Base-by-base conservation (phyloP, 2,113 vertebrate species). In the Fulica atra region DNA sequence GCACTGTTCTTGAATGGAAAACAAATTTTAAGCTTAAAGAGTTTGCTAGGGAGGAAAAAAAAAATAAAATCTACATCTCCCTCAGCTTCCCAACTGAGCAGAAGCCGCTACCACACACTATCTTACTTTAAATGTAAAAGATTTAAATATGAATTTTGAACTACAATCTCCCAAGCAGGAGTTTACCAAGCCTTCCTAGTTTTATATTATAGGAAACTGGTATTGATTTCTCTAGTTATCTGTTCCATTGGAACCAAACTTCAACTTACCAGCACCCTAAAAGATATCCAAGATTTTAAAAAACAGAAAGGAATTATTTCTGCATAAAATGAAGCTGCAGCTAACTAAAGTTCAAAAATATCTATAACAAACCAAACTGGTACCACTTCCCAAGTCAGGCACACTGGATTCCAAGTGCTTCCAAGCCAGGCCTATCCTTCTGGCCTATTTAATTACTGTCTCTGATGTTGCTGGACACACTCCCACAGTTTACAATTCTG, bases 321-420 rank as follows among this genome's bases (percentile, higher is more conserved):
- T 93, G 36, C 53, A 60, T 72, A 71, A 95, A 93, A 94, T 87
- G 4, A 63, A 46, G 74, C 35, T 44, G 33, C 28, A 94, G 28
- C 48, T 80, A 60, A 64, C 56, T 70, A 5, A 61, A 84, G 40
- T 50, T 83, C 59, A 66, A 78, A 86, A 44, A 25, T 16, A 33
- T 33, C 38, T 53, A 23, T 29, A 76, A 86, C 44, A 76, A 81
- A 65, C 11, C 23, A 60, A 31, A 53, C 25, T 28, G 36, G 29
- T 65, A 36, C 57, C 21, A 54, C 38, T 54, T 40, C 21, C 29
- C 5, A 8, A 31, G 26, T 13, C 35, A 35, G 13, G 29, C 84
- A 88, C 91, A 97, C 74, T 81, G 87, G 88, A 94, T 84, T 96
- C 80, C 87, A 63, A 72, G 13, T 11, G 12, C 61, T 71, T 74